phyloP scores from a whole-genome alignment of 2,888 invertebrate genomes.

The Ellobium chinense region DNA sequence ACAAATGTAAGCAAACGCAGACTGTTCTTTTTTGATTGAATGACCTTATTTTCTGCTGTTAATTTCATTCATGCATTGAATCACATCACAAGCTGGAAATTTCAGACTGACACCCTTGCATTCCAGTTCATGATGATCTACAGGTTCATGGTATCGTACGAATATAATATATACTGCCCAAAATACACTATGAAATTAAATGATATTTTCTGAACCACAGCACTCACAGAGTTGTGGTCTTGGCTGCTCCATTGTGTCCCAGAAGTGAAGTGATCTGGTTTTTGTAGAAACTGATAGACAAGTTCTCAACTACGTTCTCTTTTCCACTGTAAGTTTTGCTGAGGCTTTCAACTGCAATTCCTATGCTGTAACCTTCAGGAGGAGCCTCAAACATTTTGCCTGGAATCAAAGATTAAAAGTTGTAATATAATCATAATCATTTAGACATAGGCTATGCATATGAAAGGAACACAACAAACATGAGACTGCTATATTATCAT shows the following conservation, averaged over 20 bases:
- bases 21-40: no score
- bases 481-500: no score
- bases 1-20: no score
- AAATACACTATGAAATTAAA: neutral
- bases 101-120: no score
- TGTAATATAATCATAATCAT: neutral
- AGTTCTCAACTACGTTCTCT: constrained; percentile 66
- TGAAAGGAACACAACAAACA: no score
- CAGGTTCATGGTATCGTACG: no score
- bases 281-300: constrained; percentile 71
- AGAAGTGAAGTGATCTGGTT: constrained; percentile 75
- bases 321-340: constrained; percentile 65
- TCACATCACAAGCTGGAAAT: no score
- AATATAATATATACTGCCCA: no score
- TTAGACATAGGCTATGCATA: no score
- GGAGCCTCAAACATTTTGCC: constrained; percentile 44
- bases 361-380: constrained; percentile 53
- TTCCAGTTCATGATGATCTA: no score
- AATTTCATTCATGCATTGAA: no score
- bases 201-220: neutral
- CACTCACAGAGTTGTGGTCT: constrained; percentile 76
- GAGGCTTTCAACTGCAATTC: constrained; percentile 68
- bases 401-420: neutral
- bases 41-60: no score
- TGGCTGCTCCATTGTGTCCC: constrained; percentile 78